These are phyloP conservation scores for Amblyjoppa proteus DNA, from an alignment of 2,888 invertebrate species.

Conservation along the genomic window DNA sequence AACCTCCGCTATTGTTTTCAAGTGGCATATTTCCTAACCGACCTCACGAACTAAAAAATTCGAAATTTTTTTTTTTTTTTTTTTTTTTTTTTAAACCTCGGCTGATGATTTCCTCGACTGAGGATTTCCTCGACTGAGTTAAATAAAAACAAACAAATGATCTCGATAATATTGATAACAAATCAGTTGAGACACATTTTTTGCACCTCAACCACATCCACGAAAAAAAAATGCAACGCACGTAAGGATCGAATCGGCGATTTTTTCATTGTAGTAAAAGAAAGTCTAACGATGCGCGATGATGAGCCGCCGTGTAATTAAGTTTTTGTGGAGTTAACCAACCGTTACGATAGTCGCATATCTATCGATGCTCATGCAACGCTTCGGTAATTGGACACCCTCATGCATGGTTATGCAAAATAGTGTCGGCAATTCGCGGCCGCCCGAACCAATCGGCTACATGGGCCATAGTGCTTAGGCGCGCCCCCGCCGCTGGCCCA, in stretches of 20 bases:
- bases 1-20: too few relatives aligned
- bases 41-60: too few relatives aligned
- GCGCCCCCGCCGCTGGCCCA: constrained; percentile 4
- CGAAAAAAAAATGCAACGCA: not conserved
- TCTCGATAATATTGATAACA: too few relatives aligned
- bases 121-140: too few relatives aligned
- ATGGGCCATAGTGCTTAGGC: constrained; percentile 11
- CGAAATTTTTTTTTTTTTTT: too few relatives aligned
- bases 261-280: not conserved
- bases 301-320: not conserved
- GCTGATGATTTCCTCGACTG: too few relatives aligned
- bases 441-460: constrained; percentile 50
- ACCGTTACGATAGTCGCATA: not conserved
- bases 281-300: not conserved
- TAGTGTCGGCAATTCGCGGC: constrained; percentile 51
- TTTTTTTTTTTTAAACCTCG: too few relatives aligned
- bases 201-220: too few relatives aligned
- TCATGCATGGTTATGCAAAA: constrained; percentile 60
- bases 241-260: not conserved
- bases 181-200: too few relatives aligned
- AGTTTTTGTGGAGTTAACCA: not conserved
- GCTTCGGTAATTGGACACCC: constrained; percentile 62
- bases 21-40: too few relatives aligned
- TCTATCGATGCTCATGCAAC: constrained; percentile 42
- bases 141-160: too few relatives aligned